A percentile compares a stretch with the other conserved stretches of the same genome.
phyloP scores from a whole-genome alignment of 2,113 vertebrate genomes.

The Varanus salvator region DNA sequence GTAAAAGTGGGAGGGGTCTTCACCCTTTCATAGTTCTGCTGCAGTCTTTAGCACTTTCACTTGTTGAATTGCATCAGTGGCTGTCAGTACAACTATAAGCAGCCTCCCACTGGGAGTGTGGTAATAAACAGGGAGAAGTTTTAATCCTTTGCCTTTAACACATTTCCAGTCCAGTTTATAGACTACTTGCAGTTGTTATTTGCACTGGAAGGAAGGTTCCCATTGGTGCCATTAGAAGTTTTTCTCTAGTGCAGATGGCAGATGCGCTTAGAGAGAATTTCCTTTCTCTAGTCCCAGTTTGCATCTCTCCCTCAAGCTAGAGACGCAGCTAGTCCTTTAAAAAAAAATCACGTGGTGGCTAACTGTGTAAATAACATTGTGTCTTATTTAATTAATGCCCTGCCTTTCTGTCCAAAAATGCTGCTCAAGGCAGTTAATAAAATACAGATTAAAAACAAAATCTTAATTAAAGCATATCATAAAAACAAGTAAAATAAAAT shows the following conservation, averaged over 20 bases:
- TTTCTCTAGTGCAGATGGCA: not conserved
- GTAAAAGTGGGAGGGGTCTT: not conserved
- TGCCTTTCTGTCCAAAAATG: too few relatives aligned
- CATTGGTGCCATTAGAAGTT: not conserved
- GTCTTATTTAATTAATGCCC: not conserved
- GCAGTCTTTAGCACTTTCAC: too few relatives aligned
- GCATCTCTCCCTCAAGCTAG: not conserved
- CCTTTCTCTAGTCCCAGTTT: not conserved
- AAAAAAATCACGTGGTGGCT: not conserved
- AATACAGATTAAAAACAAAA: too few relatives aligned
- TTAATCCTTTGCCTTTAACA: too few relatives aligned
- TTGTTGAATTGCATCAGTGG: too few relatives aligned
- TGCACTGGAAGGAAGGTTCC: not conserved
- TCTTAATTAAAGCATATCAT: too few relatives aligned
- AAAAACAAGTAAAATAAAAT: too few relatives aligned
- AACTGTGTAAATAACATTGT: not conserved
- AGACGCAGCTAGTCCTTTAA: not conserved
- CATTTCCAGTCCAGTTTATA: too few relatives aligned
- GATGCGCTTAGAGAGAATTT: not conserved
- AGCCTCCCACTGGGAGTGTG: not conserved
- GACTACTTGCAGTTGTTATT: not conserved
- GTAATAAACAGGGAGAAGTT: not conserved
- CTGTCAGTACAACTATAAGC: not conserved
- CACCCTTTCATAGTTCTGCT: not conserved
- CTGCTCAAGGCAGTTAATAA: too few relatives aligned